Evolutionary conservation across 2,797 vertebrate genomes (phyloP).

Genomic region (Acanthis flammea): DNA sequence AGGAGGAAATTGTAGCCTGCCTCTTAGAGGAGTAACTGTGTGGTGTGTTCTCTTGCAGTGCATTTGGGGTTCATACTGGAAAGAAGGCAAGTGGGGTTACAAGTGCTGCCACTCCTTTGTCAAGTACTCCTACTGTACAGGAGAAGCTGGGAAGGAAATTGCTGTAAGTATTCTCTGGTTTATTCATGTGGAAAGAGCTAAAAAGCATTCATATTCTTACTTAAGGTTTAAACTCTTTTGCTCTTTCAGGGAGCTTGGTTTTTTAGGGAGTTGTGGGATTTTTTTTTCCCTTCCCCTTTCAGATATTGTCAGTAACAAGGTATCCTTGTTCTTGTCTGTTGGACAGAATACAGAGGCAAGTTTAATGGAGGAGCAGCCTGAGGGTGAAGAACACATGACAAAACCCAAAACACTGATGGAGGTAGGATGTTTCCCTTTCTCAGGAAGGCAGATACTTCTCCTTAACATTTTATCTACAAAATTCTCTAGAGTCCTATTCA

Average conservation of each 20-base stretch:
- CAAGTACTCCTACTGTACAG: conserved; percentile 96
- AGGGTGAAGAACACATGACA: conserved; percentile 72
- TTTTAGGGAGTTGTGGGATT: not conserved
- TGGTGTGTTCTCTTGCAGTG: conserved; percentile 76
- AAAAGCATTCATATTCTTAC: not conserved
- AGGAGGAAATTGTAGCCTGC: not conserved
- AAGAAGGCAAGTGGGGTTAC: conserved; percentile 93
- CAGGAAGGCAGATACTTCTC: not conserved
- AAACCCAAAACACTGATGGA: conserved; percentile 90
- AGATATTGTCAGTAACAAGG: not conserved
- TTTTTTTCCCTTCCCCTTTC: not conserved
- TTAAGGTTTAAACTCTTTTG: not conserved
- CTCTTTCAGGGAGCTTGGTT: not conserved
- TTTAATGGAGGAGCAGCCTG: conserved; percentile 71
- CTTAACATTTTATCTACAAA: not conserved
- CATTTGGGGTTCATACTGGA: conserved; percentile 98
- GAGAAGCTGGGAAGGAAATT: conserved; percentile 86
- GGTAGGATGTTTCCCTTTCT: conserved; percentile 65
- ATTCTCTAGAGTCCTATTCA: not conserved
- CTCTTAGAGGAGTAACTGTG: not conserved
- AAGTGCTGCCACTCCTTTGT: conserved; percentile 97
- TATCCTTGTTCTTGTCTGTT: not conserved
- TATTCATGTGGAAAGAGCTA: not conserved
- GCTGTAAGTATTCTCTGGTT: conserved; percentile 75
- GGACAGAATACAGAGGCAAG: conserved; percentile 71